A percentile compares a stretch with the other conserved stretches of the same genome.
phyloP scores from a whole-genome alignment of 2,113 vertebrate species.

The Podarcis muralis region DNA sequence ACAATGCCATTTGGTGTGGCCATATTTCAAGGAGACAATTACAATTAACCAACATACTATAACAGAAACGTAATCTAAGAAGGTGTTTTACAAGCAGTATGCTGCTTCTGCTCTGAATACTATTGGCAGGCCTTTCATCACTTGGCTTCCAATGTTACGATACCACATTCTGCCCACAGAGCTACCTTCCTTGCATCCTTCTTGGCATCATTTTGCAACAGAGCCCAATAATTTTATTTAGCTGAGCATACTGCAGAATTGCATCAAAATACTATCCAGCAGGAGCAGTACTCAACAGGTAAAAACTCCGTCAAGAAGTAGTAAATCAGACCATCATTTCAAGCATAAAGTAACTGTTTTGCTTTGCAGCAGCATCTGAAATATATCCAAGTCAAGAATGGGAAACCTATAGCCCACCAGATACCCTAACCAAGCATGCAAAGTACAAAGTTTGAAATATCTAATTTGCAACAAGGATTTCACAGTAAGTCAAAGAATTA shows the following conservation, averaged over 20 bases:
- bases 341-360: background rate
- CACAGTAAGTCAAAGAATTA: background rate
- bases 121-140: background rate
- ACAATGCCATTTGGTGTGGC: background rate
- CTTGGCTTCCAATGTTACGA: background rate
- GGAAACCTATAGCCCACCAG: too few relatives aligned
- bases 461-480: background rate
- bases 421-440: too few relatives aligned
- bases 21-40: background rate
- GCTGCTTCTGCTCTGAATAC: background rate
- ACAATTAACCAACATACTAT: background rate
- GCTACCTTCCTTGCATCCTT: background rate
- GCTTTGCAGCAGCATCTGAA: background rate
- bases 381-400: background rate
- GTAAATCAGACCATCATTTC: background rate
- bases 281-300: background rate
- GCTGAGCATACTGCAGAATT: background rate
- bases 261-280: background rate
- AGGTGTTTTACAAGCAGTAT: background rate
- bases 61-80: background rate
- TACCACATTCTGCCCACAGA: background rate
- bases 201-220: background rate
- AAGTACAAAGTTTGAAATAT: background rate
- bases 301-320: background rate
- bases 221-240: background rate